Base-by-base conservation (phyloP, 2,797 vertebrate genomes). In the Danio choprae region DNA sequence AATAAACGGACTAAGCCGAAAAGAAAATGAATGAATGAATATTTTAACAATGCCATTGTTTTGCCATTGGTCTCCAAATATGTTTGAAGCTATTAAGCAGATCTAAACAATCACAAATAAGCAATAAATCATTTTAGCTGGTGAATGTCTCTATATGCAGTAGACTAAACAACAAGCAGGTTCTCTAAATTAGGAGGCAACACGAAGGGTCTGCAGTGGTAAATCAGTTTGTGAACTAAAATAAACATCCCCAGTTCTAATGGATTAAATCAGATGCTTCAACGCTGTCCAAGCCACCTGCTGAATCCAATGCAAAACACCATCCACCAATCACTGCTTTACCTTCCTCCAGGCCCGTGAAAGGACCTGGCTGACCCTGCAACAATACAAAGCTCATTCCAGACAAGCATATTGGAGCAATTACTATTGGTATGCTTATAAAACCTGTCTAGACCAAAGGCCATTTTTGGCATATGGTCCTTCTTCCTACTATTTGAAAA, bases 291-390 rank as follows among this genome's bases (percentile, higher is more conserved):
- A 7, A 73, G 55, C 20, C 59, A 48, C 58, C 58, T 72, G 76
- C 65, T 82, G 58, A 29, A 43, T 38, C 15, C n/a, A 20, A 18
- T 12, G 41, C 13, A 59, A 48, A 58, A 43, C 63, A 2, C 4
- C 36, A 18, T 53, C 6, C 43, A 48, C 4, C n/a, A 56, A 70
- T 78, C 55, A 60, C 51, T 65, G 18, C 40, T 50, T 74, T 16
- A 12, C 20, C 22, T 58, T 43, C 36, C 12, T 70, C 7, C 36
- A 55, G 72, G 62, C 58, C 46, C 70, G 62, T 59, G 20, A 63
- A 73, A 22, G 12, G 6, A 58, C 56, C n/a, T 10, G 4, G 72
- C 71, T 63, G 69, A 81, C 72, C 88, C 67, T 79, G 53, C 20
- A 29, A 79, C 38, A 80, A 67, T 48, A 71, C 55, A 38, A 69